phyloP scores from a whole-genome alignment of 2,797 vertebrate genomes.

The Arrhamphus sclerolepis region DNA sequence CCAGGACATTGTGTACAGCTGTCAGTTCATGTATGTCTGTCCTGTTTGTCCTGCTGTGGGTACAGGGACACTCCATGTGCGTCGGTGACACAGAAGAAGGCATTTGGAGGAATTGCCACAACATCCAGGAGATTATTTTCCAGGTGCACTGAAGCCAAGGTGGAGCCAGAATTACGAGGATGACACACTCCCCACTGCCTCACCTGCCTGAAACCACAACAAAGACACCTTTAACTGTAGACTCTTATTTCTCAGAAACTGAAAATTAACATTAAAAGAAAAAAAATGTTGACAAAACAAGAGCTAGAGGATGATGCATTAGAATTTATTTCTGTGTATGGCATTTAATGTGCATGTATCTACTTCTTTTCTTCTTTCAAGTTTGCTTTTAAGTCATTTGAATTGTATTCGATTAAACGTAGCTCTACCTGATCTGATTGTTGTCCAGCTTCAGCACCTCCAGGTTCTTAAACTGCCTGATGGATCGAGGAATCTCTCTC shows the following conservation, averaged over 20 bases:
- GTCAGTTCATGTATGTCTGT: background rate
- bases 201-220: conserved; percentile 73
- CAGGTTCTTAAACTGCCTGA: conserved; percentile 81
- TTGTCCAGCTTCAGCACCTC: conserved; percentile 81
- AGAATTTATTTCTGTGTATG: too few relatives aligned
- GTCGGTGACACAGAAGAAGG: conserved; percentile 81
- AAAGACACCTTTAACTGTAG: background rate
- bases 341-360: too few relatives aligned
- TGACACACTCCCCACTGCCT: conserved; percentile 84
- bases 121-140: conserved; percentile 84
- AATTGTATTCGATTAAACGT: background rate
- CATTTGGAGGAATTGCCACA: conserved; percentile 65
- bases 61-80: conserved; percentile 74
- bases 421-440: conserved; percentile 81
- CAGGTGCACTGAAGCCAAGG: conserved; percentile 80
- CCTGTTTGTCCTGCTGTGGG: conserved; percentile 69
- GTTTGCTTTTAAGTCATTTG: background rate
- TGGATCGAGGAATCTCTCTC: conserved; percentile 74
- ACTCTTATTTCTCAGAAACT: background rate
- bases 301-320: too few relatives aligned
- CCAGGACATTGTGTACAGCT: conserved; percentile 1
- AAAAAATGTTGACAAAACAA: background rate
- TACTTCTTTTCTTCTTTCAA: too few relatives aligned
- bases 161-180: conserved; percentile 76
- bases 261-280: background rate